Base-by-base conservation (phyloP, 2,888 invertebrate species). In the Amiota minor region DNA sequence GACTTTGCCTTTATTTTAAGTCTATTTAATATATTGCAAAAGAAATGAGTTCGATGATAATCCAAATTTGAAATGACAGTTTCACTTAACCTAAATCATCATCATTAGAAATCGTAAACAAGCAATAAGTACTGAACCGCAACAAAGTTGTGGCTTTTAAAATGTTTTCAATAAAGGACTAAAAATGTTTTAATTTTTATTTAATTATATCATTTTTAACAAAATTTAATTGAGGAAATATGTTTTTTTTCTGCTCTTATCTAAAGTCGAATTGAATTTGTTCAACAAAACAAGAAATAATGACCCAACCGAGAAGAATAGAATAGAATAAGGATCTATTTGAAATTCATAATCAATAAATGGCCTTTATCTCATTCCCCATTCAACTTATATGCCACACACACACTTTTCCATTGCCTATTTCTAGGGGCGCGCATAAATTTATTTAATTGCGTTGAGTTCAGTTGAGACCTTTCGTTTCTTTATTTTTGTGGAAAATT, bases 361-460 rank as follows among this genome's bases (percentile, higher is more conserved):
- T 20, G 59, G 18, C 35, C 35, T 20, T 59, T 9, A 20, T 20
- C 59, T 20, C 59, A 10, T 16, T 20, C 56, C 9, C 10, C n/a
- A 53, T 16, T 14, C 53, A 16, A 14, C 53, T 11, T 53, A 16
- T 53, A n/a, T 16, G n/a, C 16, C 14, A 59, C 6, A 59, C 59
- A 59, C 59, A 18, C 20, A 20, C 16, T 20, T 59, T 59, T 59
- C 35, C 18, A 18, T 59, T 35, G 35, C 6, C 35, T 35, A 6
- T 8, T 4, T 35, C 35, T 35, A 35, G 35, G 59, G 59, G 18
- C 59, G 65, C 65, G 74, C 76, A 82, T 83, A 78, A 83, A 85
- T 82, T 82, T 79, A 85, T 82, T 84, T 85, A 75, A 85, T 83
- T 84, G 84, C 80, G 80, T 85, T 77, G 53, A 8, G 8, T 53